Evolutionary conservation across 2,888 invertebrate genomes (phyloP), one percentile per base, ranked within the genome.

Genomic region (Formica aserva): DNA sequence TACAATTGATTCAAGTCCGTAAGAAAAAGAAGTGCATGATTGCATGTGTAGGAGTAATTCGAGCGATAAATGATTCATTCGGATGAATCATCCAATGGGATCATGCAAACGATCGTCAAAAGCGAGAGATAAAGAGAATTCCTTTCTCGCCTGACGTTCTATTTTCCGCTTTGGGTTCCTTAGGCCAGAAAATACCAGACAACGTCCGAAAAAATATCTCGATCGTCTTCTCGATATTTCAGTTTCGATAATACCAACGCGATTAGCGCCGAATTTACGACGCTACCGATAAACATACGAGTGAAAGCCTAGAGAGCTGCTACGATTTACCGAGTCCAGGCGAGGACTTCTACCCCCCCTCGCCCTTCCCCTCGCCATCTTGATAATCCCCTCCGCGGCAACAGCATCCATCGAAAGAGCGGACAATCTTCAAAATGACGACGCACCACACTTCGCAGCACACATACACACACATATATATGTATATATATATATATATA

Each of bases 371-470:
- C n/a, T 22, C 32, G 45, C 60, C 22, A 78, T 78, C 65, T 65
- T 76, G 78, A 82, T 82, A 86, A 88, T 85, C 84, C 85, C 76
- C 63, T 60, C 74, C 55, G 22, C 74, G 84, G 82, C 76, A 52
- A 82, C 69, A 69, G 57, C 71, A 85, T 88, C 76, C 82, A 76
- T 77, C 52, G 74, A 65, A 83, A 76, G 85, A 63, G 76, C 38
- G 84, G 65, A 75, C 75, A 75, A 83, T 84, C 87, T 87, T 85
- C 78, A 60, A 83, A 60, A 85, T 75, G 72, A 38, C 41, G 67
- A 45, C 41, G 60, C 69, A 41, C 80, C 41, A 67, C 60, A 76
- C 60, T 78, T 78, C 60, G 18, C 18, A 74, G 11, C 87, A 32
- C 22, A 22, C 32, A 62, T 22, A 72, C 78, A 67, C 48, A 66